Percentiles rank a stretch among this genome's conserved stretches.
These are phyloP conservation scores for Ornithoptera priamus DNA, from an alignment of 2,888 invertebrate genomes.

Conservation along the genomic window DNA sequence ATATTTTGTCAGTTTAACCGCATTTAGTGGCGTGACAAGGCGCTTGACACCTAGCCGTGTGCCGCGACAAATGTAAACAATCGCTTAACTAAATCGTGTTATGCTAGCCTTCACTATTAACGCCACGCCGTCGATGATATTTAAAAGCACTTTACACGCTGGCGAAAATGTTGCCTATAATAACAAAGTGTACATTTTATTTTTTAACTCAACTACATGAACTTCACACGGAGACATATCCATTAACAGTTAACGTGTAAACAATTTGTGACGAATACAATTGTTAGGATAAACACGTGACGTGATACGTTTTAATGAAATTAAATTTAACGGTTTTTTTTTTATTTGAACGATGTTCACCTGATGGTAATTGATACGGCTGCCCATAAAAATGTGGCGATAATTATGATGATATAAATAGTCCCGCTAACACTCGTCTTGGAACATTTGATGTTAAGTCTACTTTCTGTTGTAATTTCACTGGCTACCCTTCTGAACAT, in stretches of 20 bases:
- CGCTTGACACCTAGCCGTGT: slow-evolving; percentile 29
- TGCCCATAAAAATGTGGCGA: no score
- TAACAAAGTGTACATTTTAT: slow-evolving; percentile 3
- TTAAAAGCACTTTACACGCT: slow-evolving; percentile 31
- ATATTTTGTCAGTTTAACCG: slow-evolving; percentile 35
- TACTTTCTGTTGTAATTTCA: no score
- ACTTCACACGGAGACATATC: background rate
- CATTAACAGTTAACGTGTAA: no score
- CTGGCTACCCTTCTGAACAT: no score
- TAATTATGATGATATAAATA: no score
- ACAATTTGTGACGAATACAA: background rate
- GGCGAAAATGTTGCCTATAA: slow-evolving; percentile 16
- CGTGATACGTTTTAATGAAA: no score
- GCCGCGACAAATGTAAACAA: slow-evolving; percentile 46
- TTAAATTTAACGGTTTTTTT: no score
- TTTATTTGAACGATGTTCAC: no score
- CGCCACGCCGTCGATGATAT: slow-evolving; percentile 43
- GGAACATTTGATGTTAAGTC: no score
- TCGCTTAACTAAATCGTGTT: slow-evolving; percentile 43
- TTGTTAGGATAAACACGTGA: background rate
- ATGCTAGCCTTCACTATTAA: slow-evolving; percentile 45
- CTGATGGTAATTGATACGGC: no score
- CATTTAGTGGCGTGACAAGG: slow-evolving; percentile 28
- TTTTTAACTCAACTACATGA: background rate
- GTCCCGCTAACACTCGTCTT: no score